phyloP scores from a whole-genome alignment of 2,113 vertebrate species.

The Plectropomus leopardus region DNA sequence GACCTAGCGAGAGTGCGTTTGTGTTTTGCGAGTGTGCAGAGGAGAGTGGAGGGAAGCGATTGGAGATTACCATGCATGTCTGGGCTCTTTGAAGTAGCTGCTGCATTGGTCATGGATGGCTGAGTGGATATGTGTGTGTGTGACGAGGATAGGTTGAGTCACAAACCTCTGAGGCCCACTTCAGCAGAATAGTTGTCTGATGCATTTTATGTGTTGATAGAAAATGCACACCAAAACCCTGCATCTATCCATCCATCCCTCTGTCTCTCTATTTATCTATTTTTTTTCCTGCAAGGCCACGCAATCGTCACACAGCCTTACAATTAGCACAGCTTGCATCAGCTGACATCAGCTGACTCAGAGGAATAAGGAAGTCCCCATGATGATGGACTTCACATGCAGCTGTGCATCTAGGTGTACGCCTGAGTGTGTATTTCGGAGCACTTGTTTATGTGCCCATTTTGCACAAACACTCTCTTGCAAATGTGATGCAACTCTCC shows the following conservation, averaged over 20 bases:
- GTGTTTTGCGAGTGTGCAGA: constrained; percentile 23
- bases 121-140: constrained; percentile 30
- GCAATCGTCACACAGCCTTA: constrained; percentile 61
- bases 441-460: constrained; percentile 70
- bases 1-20: not conserved
- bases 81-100: constrained; percentile 66
- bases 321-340: constrained; percentile 86
- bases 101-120: constrained; percentile 67
- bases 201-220: not conserved
- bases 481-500: constrained; percentile 85
- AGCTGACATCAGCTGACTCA: constrained; percentile 87
- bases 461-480: constrained; percentile 83
- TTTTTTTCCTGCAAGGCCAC: constrained; percentile 29
- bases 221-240: not conserved
- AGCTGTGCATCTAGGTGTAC: constrained; percentile 66
- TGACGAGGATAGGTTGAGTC: constrained; percentile 11
- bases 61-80: constrained; percentile 56
- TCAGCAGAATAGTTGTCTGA: constrained; percentile 3
- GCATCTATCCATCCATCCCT: constrained; percentile 13
- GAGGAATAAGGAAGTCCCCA: constrained; percentile 83
- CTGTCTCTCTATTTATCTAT: constrained; percentile 11
- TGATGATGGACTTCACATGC: constrained; percentile 76
- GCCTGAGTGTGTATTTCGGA: constrained; percentile 63
- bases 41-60: constrained; percentile 3
- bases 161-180: constrained; percentile 29